phyloP scores from a whole-genome alignment of 1,140 invertebrate genomes.

The Solenopsis fugax region DNA sequence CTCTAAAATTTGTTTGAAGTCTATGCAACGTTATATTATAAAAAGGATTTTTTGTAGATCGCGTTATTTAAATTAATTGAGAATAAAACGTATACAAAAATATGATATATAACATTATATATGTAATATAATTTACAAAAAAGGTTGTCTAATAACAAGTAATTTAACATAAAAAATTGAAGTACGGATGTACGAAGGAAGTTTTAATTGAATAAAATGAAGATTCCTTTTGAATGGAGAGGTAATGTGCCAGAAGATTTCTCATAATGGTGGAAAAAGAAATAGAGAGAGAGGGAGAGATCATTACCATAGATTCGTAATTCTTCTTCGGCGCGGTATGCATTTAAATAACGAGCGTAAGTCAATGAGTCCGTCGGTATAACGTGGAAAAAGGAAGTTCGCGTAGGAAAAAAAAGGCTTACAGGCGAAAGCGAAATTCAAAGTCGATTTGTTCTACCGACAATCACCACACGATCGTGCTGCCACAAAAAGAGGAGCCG shows the following conservation, averaged over 20 bases:
- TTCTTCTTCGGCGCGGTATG: background rate
- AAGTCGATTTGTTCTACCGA: constrained; percentile 47
- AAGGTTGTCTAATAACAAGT: background rate
- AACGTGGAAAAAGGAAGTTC: constrained; percentile 38
- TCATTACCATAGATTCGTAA: background rate
- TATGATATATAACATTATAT: background rate
- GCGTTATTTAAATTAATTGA: background rate
- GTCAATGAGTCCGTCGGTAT: constrained; percentile 45
- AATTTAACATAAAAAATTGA: constrained; percentile 3
- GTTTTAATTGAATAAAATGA: background rate
- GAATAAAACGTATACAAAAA: background rate
- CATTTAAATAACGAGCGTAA: constrained; percentile 44
- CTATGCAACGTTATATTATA: background rate
- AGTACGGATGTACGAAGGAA: background rate
- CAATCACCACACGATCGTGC: constrained; percentile 27
- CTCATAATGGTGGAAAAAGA: background rate
- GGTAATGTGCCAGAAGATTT: background rate
- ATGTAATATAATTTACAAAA: background rate
- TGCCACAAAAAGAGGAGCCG: constrained; percentile 21
- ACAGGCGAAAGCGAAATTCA: constrained; percentile 57
- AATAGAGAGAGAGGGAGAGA: background rate
- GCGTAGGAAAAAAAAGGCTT: background rate
- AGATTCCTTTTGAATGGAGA: background rate
- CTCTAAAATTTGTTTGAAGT: background rate
- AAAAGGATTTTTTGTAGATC: background rate